Conservation (phyloP, 2,888 invertebrate genomes). For the Lutraria lutraria region DNA sequence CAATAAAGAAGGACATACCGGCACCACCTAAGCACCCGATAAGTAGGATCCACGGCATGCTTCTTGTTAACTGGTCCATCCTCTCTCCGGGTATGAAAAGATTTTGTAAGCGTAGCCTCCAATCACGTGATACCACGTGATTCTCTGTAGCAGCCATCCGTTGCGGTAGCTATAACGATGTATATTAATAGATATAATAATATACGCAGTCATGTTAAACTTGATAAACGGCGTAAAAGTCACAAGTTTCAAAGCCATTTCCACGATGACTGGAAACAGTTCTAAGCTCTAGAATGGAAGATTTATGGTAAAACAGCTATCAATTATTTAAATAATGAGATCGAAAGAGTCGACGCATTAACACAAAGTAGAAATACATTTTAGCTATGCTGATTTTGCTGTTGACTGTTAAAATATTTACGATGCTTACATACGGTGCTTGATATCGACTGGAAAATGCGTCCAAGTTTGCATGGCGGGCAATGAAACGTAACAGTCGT, state of each 20-base stretch:
- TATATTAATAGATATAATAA: neutral
- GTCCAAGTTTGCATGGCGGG: too few relatives aligned
- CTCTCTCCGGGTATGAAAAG: neutral
- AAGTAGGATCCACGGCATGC: neutral
- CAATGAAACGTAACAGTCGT: too few relatives aligned
- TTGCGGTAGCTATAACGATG: constrained; percentile 2
- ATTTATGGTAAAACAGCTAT: too few relatives aligned
- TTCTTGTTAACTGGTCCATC: neutral
- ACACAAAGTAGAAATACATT: too few relatives aligned
- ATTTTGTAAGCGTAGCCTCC: neutral
- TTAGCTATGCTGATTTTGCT: too few relatives aligned
- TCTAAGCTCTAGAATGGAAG: too few relatives aligned
- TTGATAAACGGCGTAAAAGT: neutral
- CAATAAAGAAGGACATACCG: neutral
- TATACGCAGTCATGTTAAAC: neutral
- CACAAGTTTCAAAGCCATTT: neutral
- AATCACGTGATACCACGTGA: constrained; percentile 1
- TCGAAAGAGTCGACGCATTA: too few relatives aligned
- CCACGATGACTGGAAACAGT: neutral
- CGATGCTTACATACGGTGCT: too few relatives aligned
- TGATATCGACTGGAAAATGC: too few relatives aligned
- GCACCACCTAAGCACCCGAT: neutral
- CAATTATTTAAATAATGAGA: too few relatives aligned
- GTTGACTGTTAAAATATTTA: too few relatives aligned
- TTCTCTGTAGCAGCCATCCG: neutral